Evolutionary conservation across 2,888 invertebrate species (phyloP), one percentile per base, ranked within the genome.

Genomic region (Diaphora mendica): DNA sequence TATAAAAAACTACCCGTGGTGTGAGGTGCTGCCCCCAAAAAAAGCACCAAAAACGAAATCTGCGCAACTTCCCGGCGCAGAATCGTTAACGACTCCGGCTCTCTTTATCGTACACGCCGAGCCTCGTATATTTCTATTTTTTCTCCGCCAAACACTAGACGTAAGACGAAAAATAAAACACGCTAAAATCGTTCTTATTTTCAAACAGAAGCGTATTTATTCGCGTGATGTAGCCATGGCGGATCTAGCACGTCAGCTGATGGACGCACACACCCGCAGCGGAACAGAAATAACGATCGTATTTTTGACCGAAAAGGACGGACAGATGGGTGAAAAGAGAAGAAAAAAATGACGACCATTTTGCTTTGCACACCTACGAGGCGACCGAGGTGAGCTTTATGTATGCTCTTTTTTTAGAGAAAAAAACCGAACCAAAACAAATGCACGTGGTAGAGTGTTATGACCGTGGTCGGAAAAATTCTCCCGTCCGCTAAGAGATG

Each of bases 11-110:
- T 88, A 94, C 94, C 95, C 90, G 85, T 94, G 95, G 95, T 94
- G 92, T 94, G 95, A 95, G 95, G 95, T 87, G 92, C 87, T 94
- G 94, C 95, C 95, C 95, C 95, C 95, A 95, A 96, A 96, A 96
- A 96, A 96, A 95, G 94, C 95, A 95, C 95, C 96, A 96, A 96
- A 96, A 96, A 96, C 95, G 93, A 93, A 94, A 95, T 95, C 96
- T 96, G 96, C 96, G 96, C 96, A 96, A 96, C 96, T 95, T 96
- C 92, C 95, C 95, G 93, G 96, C 96, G 96, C 96, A 96, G 95
- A 96, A 96, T 96, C 96, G 96, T 96, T 96, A 96, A 95, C 95
- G 94, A 95, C 94, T 94, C 93, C 93, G 91, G 93, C 94, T 95
- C 95, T 95, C 95, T 95, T 95, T 95, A 95, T 95, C 95, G 94